These are phyloP conservation scores for Listronotus bonariensis DNA, from an alignment of 1,140 invertebrate genomes.

Conservation along the genomic window DNA sequence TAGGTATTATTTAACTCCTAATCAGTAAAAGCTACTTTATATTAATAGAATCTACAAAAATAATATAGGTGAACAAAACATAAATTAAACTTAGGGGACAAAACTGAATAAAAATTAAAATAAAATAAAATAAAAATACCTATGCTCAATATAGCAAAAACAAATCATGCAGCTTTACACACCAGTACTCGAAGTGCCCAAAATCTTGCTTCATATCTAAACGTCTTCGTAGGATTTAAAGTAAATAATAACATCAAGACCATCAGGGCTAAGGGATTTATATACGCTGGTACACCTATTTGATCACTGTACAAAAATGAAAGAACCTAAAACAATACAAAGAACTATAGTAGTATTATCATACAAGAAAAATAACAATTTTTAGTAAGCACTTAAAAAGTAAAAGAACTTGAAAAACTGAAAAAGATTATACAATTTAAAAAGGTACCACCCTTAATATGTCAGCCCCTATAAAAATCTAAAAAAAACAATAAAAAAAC, in stretches of 20 bases:
- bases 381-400: no score
- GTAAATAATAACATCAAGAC: constrained; percentile 87
- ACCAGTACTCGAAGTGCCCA: constrained; percentile 80
- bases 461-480: no score
- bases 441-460: no score
- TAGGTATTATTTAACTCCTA: no score
- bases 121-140: constrained; percentile 32
- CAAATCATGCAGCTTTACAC: constrained; percentile 55
- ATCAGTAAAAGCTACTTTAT: no score
- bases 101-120: constrained; percentile 25
- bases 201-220: constrained; percentile 88
- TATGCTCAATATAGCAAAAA: constrained; percentile 28
- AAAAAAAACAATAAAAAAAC: no score
- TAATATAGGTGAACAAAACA: neutral
- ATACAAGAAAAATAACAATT: no score
- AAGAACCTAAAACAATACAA: constrained; percentile 58
- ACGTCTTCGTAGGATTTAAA: constrained; percentile 91
- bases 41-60: no score
- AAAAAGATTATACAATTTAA: no score
- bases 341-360: no score
- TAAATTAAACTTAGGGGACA: neutral
- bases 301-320: constrained; percentile 83
- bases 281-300: constrained; percentile 88
- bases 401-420: no score
- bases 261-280: constrained; percentile 86